These are phyloP conservation scores for Ursus arctos DNA, from an alignment of 2,113 vertebrate genomes.

Conservation along the genomic window DNA sequence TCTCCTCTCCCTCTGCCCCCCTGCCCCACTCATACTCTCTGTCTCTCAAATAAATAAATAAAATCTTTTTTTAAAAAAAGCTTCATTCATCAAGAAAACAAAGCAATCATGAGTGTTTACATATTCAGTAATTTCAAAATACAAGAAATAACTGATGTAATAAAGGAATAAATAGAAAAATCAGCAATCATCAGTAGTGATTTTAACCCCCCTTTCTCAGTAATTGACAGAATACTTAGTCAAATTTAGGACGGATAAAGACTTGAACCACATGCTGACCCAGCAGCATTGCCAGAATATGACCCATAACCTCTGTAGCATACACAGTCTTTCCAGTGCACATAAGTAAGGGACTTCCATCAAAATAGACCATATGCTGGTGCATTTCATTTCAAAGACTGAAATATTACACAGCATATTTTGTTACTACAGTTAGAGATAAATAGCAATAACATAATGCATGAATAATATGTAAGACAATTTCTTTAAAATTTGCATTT, in stretches of 20 bases:
- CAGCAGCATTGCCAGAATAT: background rate
- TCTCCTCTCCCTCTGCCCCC: background rate
- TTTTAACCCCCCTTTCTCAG: background rate
- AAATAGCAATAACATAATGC: background rate
- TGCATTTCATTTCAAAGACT: background rate
- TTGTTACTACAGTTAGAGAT: background rate
- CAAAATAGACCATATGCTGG: background rate
- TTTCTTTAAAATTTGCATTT: background rate
- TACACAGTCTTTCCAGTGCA: background rate
- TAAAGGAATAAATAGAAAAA: background rate
- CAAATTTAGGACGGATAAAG: background rate
- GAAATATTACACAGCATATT: background rate
- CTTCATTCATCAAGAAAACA: background rate
- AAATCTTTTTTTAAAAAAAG: background rate
- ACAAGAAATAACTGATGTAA: background rate
- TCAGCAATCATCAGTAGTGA: background rate
- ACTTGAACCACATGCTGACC: background rate
- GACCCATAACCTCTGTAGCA: background rate
- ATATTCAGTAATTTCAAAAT: background rate
- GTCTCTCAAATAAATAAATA: background rate
- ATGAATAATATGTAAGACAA: background rate
- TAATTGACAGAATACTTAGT: background rate
- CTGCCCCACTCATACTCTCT: background rate
- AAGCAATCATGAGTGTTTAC: background rate
- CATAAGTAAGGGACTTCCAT: background rate